Evolutionary conservation across 2,113 vertebrate species (phyloP).

Genomic region (Elephas maximus): DNA sequence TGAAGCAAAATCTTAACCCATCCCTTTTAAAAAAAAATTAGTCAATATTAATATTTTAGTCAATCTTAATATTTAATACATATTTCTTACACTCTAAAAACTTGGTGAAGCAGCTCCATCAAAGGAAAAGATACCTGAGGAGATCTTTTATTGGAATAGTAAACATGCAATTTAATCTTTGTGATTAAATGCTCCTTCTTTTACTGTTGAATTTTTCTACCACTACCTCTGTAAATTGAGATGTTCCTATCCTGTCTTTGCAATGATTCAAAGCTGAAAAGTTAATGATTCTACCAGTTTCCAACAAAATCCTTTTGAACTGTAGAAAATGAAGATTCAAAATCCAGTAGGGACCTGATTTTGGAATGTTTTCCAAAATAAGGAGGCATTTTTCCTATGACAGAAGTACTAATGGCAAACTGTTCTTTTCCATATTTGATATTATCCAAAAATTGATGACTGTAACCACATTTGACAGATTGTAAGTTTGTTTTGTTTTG

Average conservation of each 20-base stretch:
- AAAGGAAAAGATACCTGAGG: conserved; percentile 83
- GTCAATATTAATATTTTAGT: not conserved
- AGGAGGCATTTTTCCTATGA: conserved; percentile 76
- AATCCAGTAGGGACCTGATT: conserved; percentile 88
- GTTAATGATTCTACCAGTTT: conserved; percentile 95
- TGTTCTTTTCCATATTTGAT: conserved; percentile 76
- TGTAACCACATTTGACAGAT: not conserved
- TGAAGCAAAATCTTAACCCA: conserved; percentile 75
- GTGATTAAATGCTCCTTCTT: conserved; percentile 81
- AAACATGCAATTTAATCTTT: conserved; percentile 81
- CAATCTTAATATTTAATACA: not conserved
- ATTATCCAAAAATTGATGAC: conserved; percentile 75
- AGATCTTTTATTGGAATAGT: conserved; percentile 84
- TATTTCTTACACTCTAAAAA: conserved; percentile 74
- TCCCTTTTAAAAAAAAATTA: not conserved
- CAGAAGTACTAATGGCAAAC: conserved; percentile 82
- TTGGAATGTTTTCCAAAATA: conserved; percentile 87
- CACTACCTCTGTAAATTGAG: conserved; percentile 83
- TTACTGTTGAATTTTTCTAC: conserved; percentile 82
- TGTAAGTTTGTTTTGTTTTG: not conserved
- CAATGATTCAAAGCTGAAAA: conserved; percentile 91
- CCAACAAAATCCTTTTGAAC: conserved; percentile 89
- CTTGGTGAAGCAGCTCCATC: conserved; percentile 66
- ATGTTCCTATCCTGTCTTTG: conserved; percentile 88
- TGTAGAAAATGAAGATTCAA: conserved; percentile 90